Conservation (phyloP, 2,888 invertebrate species). For the Cheilosia soror region DNA sequence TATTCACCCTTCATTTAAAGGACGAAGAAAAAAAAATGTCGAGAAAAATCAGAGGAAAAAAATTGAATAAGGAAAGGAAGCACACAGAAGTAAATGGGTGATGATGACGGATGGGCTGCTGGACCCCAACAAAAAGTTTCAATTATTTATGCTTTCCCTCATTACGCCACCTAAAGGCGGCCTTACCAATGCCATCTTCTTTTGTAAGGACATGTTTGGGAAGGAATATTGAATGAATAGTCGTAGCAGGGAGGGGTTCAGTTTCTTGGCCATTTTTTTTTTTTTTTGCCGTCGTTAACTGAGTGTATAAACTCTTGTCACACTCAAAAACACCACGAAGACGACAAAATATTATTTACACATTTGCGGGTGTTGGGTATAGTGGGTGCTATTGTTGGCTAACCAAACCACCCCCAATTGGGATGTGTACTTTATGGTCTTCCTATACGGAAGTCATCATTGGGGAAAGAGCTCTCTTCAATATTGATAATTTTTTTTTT, state of each 20-base stretch:
- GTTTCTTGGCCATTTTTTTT: conserved; percentile 47
- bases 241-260: conserved; percentile 10
- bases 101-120: conserved; percentile 63
- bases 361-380: conserved; percentile 51
- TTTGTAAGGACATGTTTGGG: conserved; percentile 17
- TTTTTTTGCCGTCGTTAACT: conserved; percentile 57
- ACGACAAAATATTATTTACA: conserved; percentile 57
- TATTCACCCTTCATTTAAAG: conserved; percentile 64
- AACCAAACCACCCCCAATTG: conserved; percentile 52
- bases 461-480: conserved; percentile 45
- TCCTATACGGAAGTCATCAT: conserved; percentile 63
- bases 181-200: background rate
- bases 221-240: conserved; percentile 9
- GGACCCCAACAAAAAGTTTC: conserved; percentile 54
- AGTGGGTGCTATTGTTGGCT: conserved; percentile 12
- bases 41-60: background rate
- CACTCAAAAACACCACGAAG: conserved; percentile 32
- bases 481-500: conserved; percentile 49
- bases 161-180: conserved; percentile 59
- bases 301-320: conserved; percentile 57
- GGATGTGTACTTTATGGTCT: conserved; percentile 58
- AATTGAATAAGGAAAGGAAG: conserved; percentile 47
- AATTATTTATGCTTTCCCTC: conserved; percentile 68
- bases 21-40: conserved; percentile 5
- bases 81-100: conserved; percentile 40